These are phyloP conservation scores for Myrmophylax atrothorax DNA, from an alignment of 2,113 vertebrate genomes.

Conservation along the genomic window DNA sequence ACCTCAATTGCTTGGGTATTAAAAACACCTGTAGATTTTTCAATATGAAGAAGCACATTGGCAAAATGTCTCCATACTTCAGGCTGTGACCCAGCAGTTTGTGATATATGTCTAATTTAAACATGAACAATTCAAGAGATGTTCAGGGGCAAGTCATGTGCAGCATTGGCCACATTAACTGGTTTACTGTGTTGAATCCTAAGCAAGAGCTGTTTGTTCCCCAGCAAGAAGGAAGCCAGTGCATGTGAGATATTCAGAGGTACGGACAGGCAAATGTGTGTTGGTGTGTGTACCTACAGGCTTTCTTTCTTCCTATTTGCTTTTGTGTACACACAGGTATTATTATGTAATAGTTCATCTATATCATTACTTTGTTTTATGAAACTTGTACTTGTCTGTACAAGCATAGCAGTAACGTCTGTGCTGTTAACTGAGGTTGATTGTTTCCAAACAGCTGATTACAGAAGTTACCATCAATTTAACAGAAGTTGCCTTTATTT, in stretches of 20 bases:
- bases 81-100: background rate
- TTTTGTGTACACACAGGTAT: background rate
- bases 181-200: background rate
- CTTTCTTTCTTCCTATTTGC: background rate
- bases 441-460: slow-evolving; percentile 19
- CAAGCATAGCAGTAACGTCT: background rate
- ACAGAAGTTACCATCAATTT: background rate
- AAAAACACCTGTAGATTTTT: background rate
- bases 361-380: background rate
- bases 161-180: background rate
- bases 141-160: background rate
- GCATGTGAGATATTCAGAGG: background rate
- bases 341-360: background rate
- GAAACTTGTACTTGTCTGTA: background rate
- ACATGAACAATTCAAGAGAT: background rate
- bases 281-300: background rate
- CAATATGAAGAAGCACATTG: background rate
- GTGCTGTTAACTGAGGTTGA: background rate
- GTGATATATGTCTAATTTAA: background rate
- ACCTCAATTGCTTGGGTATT: background rate
- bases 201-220: background rate
- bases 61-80: background rate
- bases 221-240: background rate
- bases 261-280: background rate
- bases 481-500: slow-evolving; percentile 11